These are phyloP conservation scores for honey bee (Apis mellifera) DNA, from an alignment of 1,140 invertebrate species.

Conservation along the genomic window DNA sequence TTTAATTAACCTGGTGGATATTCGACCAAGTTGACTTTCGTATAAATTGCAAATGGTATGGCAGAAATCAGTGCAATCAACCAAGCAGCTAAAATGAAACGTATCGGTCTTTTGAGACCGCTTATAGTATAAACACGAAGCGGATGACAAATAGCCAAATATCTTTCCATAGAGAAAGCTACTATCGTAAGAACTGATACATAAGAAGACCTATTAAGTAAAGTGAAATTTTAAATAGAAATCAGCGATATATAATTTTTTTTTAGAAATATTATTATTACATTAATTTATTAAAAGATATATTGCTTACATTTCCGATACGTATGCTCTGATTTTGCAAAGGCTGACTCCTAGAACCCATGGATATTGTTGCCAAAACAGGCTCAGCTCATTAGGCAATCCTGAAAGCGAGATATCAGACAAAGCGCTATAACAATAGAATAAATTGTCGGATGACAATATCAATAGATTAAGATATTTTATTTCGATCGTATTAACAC, in stretches of 20 bases:
- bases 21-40: conserved; percentile 86
- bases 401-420: conserved; percentile 83
- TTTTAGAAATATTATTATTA: too few species aligned
- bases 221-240: neutral
- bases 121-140: conserved; percentile 90
- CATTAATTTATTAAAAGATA: neutral
- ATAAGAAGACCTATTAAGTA: conserved; percentile 85
- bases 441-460: neutral
- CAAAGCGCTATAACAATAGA: conserved; percentile 7
- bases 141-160: conserved; percentile 95
- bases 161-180: conserved; percentile 92
- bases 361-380: conserved; percentile 97
- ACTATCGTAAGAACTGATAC: conserved; percentile 95
- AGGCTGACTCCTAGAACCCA: conserved; percentile 91
- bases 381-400: conserved; percentile 92
- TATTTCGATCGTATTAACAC: neutral
- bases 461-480: neutral
- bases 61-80: conserved; percentile 88
- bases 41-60: conserved; percentile 88
- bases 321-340: conserved; percentile 92
- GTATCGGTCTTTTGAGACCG: conserved; percentile 88
- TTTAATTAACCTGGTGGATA: conserved; percentile 84
- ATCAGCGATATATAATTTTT: too few species aligned
- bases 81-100: conserved; percentile 91
- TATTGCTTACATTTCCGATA: conserved; percentile 90